Conservation (phyloP, 1,140 invertebrate species). For the Meloidogyne hapla region DNA sequence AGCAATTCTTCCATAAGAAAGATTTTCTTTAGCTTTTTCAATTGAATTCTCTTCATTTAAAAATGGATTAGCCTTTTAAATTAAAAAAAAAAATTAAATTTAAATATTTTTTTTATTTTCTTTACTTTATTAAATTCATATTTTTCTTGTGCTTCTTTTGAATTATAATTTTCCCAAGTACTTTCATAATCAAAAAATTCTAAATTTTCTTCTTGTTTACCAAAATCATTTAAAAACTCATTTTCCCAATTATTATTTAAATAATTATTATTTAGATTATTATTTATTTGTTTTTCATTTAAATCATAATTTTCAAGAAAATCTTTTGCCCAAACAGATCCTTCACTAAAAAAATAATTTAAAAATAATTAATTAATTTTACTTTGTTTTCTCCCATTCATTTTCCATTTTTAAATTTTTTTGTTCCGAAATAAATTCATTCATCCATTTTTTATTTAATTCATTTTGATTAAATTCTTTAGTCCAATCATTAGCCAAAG, state of each 20-base stretch:
- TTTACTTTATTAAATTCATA: slow-evolving; percentile 69
- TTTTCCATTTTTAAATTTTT: neutral
- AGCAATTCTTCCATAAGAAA: slow-evolving; percentile 83
- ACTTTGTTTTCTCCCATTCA: slow-evolving; percentile 12
- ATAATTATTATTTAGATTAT: too few species aligned
- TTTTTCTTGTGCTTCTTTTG: slow-evolving; percentile 76
- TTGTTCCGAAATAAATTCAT: neutral
- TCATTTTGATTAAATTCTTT: neutral
- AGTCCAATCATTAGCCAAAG: neutral
- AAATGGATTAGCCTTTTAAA: slow-evolving; percentile 41
- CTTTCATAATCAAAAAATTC: slow-evolving; percentile 67
- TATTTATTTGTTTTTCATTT: neutral
- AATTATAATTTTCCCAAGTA: slow-evolving; percentile 72
- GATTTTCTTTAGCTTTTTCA: slow-evolving; percentile 78
- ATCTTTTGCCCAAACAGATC: slow-evolving; percentile 28
- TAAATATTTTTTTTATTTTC: neutral
- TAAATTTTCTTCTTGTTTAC: slow-evolving; percentile 42
- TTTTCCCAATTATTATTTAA: slow-evolving; percentile 9
- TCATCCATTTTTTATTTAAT: neutral
- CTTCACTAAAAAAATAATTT: slow-evolving; percentile 26
- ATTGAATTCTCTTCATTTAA: slow-evolving; percentile 72
- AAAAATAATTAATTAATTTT: slow-evolving; percentile 18
- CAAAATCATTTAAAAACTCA: slow-evolving; percentile 17
- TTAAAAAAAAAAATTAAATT: slow-evolving; percentile 7
- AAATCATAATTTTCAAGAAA: slow-evolving; percentile 20